Conservation (phyloP, 2,888 invertebrate species). For the Pemphredon lugubris region DNA sequence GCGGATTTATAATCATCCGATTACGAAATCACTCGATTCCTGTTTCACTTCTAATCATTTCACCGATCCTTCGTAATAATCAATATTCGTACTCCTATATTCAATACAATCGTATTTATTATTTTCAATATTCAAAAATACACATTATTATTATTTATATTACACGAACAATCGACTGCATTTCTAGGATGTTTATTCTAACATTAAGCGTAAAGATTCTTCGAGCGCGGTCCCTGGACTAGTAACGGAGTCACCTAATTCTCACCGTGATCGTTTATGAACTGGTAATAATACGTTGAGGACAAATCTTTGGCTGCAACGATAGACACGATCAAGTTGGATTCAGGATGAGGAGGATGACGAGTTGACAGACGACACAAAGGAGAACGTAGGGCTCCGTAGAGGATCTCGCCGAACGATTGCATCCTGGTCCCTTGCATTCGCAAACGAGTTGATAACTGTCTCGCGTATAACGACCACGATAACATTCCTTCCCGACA, state of each 20-base stretch:
- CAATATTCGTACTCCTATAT: too few relatives aligned
- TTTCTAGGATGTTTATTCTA: neutral
- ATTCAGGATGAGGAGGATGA: constrained; percentile 25
- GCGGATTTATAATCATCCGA: too few relatives aligned
- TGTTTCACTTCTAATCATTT: neutral
- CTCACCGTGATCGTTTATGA: too few relatives aligned
- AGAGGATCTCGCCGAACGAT: constrained; percentile 54
- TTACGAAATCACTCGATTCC: too few relatives aligned
- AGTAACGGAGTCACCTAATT: too few relatives aligned
- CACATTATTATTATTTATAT: neutral
- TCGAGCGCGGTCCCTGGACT: neutral
- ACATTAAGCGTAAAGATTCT: neutral
- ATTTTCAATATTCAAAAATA: neutral
- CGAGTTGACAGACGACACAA: constrained; percentile 32
- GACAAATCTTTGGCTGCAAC: neutral
- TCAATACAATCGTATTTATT: neutral
- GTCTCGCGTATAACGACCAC: constrained; percentile 65
- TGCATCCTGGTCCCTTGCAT: constrained; percentile 68
- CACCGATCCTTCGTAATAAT: neutral
- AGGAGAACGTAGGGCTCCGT: neutral
- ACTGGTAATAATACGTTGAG: neutral
- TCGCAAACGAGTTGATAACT: constrained; percentile 72
- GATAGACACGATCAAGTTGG: constrained; percentile 22
- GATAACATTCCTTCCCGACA: constrained; percentile 63
- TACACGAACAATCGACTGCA: neutral